phyloP scores from a whole-genome alignment of 2,888 invertebrate genomes.

The Gymnosoma rotundatum region DNA sequence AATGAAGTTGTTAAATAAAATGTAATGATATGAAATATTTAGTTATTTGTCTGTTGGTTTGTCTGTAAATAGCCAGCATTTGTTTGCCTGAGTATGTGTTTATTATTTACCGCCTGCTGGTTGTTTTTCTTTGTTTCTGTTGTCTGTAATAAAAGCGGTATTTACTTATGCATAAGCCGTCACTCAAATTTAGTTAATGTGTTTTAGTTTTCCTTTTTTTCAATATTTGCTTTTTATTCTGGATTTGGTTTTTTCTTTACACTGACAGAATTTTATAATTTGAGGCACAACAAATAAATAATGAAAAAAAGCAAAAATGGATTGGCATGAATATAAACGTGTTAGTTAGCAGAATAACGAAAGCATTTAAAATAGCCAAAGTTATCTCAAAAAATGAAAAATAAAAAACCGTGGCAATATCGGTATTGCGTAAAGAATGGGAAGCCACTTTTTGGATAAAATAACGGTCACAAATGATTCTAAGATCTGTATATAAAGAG shows the following conservation, averaged over 20 bases:
- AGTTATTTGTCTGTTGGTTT: conserved; percentile 29
- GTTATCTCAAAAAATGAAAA: no score
- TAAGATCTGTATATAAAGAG: no score
- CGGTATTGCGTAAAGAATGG: no score
- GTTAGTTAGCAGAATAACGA: no score
- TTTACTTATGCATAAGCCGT: conserved; percentile 38
- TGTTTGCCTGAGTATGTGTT: conserved; percentile 32
- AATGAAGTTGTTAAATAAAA: conserved; percentile 66
- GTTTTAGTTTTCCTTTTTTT: conserved; percentile 24
- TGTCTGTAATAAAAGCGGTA: conserved; percentile 31
- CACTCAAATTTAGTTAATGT: conserved; percentile 19
- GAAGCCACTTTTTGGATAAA: no score
- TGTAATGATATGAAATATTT: conserved; percentile 55
- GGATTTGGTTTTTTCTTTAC: not conserved
- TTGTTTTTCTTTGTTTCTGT: not conserved
- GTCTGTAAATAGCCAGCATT: conserved; percentile 39
- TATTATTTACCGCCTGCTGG: conserved; percentile 43
- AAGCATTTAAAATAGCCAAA: no score
- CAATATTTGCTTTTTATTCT: not conserved
- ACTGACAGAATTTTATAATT: no score
- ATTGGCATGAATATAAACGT: no score
- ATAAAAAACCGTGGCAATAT: no score
- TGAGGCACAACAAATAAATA: no score
- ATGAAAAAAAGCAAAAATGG: not conserved
- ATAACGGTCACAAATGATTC: no score